Evolutionary conservation across 2,113 vertebrate species (phyloP).

Genomic region (Chaenogobius annularis): DNA sequence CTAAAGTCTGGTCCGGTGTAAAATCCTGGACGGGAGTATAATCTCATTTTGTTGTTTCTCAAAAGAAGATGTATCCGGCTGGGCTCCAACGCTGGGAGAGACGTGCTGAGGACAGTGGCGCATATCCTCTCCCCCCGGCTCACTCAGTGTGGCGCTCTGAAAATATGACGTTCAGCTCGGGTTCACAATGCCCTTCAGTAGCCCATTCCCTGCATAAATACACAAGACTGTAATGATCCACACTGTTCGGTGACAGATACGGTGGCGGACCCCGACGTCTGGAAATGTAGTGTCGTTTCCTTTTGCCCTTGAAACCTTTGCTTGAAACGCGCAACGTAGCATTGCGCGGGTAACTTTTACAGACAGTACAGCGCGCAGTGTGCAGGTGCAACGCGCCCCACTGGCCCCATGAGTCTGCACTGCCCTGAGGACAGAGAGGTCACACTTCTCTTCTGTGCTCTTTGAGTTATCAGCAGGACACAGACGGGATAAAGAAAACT

Average conservation of each 20-base stretch:
- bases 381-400: constrained; percentile 60
- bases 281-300: constrained; percentile 46
- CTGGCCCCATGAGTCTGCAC: constrained; percentile 3
- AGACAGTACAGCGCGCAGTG: constrained; percentile 57
- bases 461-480: background rate
- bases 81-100: constrained; percentile 26
- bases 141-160: constrained; percentile 53
- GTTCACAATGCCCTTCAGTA: constrained; percentile 44
- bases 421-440: constrained; percentile 29
- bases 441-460: constrained; percentile 4
- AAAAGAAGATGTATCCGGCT: constrained; percentile 27
- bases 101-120: constrained; percentile 48
- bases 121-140: constrained; percentile 46
- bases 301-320: constrained; percentile 79
- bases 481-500: background rate
- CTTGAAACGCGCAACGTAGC: constrained; percentile 74
- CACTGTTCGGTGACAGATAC: constrained; percentile 25
- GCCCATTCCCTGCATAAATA: constrained; percentile 41
- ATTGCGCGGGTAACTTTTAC: constrained; percentile 74
- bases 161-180: constrained; percentile 59
- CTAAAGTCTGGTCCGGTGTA: constrained; percentile 40
- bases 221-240: constrained; percentile 43
- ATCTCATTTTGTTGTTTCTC: constrained; percentile 26
- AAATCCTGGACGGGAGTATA: constrained; percentile 29
- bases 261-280: constrained; percentile 19